Base-by-base conservation (phyloP, 1,140 invertebrate genomes). In the Leptestheria dahalacensis region DNA sequence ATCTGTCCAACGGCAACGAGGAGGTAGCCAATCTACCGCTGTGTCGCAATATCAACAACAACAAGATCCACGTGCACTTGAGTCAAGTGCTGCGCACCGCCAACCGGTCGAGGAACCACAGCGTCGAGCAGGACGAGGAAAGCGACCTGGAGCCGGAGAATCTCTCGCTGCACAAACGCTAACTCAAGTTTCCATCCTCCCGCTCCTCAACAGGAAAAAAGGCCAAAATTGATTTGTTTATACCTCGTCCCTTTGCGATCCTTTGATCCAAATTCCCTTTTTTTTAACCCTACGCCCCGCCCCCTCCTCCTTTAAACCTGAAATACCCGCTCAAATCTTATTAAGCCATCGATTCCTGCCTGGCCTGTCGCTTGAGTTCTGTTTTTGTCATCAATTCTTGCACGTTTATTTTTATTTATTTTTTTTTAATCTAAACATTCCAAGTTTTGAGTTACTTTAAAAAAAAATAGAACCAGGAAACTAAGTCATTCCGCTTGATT, bases 101-200 rank as follows among this genome's bases (percentile, higher is more conserved):
- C 26, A 26, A 55, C 41, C 3, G 58, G 49, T 33, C 29, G 10
- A 23, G 58, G 25, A 60, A 48, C 48, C 58, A 60, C 51, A 52
- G 48, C 10, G 49, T 60, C 21, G 58, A 60, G 12, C 48, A 50
- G 24, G 48, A 50, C n/a, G 58, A 60, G n/a, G 53, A 55, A 0
- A 52, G 48, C 26, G 58, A 60, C n/a, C 51, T 41, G 4, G 58
- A 60, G 28, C 58, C 58, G 29, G 58, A 60, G n/a, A 60, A 60
- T 23, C 33, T 60, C 12, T 60, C 58, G 10, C 29, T 60, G 10
- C 58, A 60, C 33, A 41, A 41, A 41, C 33, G 33, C 33, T 41
- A 41, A 41, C 6, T 9, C 33, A 41, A 6, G 6, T 41, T 41
- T 15, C 15, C 33, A 9, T 41, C 33, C 33, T 41, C 33, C 15